These are phyloP conservation scores for Microtus ochrogaster DNA, from an alignment of 2,113 vertebrate species.

Conservation along the genomic window DNA sequence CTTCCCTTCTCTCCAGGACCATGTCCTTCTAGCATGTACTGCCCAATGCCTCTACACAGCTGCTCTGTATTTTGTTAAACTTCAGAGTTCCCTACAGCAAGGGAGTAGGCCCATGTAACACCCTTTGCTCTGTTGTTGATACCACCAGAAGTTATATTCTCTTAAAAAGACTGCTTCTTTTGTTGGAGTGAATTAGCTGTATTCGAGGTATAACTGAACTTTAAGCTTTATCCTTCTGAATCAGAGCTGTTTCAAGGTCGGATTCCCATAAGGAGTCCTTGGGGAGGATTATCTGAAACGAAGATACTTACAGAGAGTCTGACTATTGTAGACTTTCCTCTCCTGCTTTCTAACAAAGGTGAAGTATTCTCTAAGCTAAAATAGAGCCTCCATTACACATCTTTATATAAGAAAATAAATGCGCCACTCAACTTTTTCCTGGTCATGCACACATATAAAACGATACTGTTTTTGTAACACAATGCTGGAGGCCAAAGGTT, in stretches of 20 bases:
- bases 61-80: not conserved
- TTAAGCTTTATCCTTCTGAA: constrained; percentile 63
- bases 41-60: not conserved
- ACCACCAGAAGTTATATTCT: not conserved
- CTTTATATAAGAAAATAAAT: constrained; percentile 56
- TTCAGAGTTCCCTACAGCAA: constrained; percentile 47
- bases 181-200: constrained; percentile 62
- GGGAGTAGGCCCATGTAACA: not conserved
- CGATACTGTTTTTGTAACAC: constrained; percentile 16
- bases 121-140: not conserved
- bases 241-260: constrained; percentile 67
- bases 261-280: constrained; percentile 62
- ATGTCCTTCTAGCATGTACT: not conserved
- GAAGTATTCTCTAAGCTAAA: constrained; percentile 61
- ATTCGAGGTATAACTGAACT: constrained; percentile 38
- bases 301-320: constrained; percentile 51
- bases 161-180: constrained; percentile 58
- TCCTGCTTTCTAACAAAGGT: constrained; percentile 64
- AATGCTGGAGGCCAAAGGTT: not conserved
- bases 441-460: constrained; percentile 27
- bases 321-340: constrained; percentile 64
- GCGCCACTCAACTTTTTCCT: not conserved
- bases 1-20: constrained; percentile 21
- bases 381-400: constrained; percentile 44
- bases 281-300: constrained; percentile 68